Conservation (phyloP, 2,113 vertebrate genomes). For the Hydropotes inermis region DNA sequence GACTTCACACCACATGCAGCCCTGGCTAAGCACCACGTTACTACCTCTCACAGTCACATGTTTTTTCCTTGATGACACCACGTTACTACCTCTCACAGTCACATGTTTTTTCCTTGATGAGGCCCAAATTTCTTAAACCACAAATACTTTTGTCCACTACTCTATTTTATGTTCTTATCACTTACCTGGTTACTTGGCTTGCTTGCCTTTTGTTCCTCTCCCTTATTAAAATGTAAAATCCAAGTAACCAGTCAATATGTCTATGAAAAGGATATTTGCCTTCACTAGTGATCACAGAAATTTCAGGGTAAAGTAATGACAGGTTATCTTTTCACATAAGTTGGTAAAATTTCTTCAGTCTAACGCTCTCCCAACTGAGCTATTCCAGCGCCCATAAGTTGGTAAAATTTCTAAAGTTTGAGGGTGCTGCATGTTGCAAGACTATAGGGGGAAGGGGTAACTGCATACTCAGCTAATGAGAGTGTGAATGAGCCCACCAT, state of each 20-base stretch:
- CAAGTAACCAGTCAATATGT: neutral
- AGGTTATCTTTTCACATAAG: neutral
- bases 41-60: neutral
- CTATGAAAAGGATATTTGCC: neutral
- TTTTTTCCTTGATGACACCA: neutral
- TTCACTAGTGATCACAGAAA: neutral
- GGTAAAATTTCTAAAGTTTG: neutral
- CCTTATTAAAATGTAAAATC: neutral
- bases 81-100: neutral
- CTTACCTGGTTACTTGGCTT: neutral
- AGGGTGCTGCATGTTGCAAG: neutral
- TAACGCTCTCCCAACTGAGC: constrained; percentile 91
- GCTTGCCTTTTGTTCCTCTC: neutral
- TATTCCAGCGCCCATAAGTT: constrained; percentile 79
- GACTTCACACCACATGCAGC: neutral
- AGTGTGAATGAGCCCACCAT: neutral
- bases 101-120: neutral
- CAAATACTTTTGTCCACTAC: neutral
- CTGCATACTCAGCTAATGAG: neutral
- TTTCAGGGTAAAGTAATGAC: neutral
- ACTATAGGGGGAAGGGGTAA: neutral
- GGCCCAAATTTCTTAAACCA: neutral
- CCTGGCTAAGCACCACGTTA: neutral
- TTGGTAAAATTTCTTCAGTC: constrained; percentile 83
- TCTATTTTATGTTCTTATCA: neutral